Base-by-base conservation (phyloP, 2,113 vertebrate genomes). In the Cynoglossus semilaevis region DNA sequence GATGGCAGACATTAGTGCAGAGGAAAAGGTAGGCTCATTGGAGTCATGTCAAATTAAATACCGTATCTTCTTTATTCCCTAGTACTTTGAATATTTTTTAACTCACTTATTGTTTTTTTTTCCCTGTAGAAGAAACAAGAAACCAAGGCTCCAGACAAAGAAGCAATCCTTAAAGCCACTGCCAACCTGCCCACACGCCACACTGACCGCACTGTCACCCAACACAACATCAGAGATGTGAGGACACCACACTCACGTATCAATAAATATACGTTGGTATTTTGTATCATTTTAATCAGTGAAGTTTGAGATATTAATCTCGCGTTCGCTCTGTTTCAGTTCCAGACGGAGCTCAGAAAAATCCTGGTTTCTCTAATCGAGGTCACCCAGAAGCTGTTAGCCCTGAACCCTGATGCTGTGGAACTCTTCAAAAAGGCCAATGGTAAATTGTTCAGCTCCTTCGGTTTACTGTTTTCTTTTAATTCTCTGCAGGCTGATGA, bases 391-490 rank as follows among this genome's bases (percentile, higher is more conserved):
- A 98, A 97, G 72, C 79, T 99, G 74, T 81, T 99, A 10, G 97
- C 97, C 0, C 88, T 99, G 87, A 99, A 98, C 84, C 97, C 97
- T 0, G 96, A 98, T 13, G 97, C 97, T 0, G 96, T 99, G n/a
- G 97, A 98, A 43, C 87, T 99, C 0, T 98, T 98, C 69, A 96
- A 94, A 89, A 99, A 98, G 77, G 97, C 96, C 8, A 98, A 99
- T 2, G 96, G 97, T 98, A 88, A 90, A 50, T 11, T 40, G 5
- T n/a, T n/a, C n/a, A n/a, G n/a, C n/a, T n/a, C n/a, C n/a, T n/a
- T n/a, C n/a, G n/a, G n/a, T n/a, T n/a, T n/a, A n/a, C n/a, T n/a
- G n/a, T n/a, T n/a, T n/a, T n/a, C n/a, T n/a, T n/a, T n/a, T n/a
- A n/a, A n/a, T n/a, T n/a, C n/a, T n/a, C n/a, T n/a, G n/a, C n/a